Evolutionary conservation across 2,888 invertebrate genomes (phyloP).

Genomic region (Leptura quadrifasciata): DNA sequence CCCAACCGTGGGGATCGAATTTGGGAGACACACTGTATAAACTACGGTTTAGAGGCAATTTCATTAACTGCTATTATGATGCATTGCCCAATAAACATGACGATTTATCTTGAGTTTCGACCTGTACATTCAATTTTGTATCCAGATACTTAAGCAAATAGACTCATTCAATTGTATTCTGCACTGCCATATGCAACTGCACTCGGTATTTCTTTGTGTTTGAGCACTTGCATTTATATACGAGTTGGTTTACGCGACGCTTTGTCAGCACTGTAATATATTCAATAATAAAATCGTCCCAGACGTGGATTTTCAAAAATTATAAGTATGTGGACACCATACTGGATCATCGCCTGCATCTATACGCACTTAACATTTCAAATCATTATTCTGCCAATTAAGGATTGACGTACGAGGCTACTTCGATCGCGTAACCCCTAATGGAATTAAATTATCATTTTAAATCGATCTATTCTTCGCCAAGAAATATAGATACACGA

Average conservation of each 20-base stretch:
- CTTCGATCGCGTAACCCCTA: constrained; percentile 51
- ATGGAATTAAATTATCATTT: constrained; percentile 61
- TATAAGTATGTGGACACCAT: constrained; percentile 33
- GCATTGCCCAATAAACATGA: no score
- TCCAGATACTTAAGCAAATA: no score
- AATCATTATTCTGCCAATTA: constrained; percentile 58
- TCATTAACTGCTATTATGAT: no score
- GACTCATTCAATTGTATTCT: not conserved
- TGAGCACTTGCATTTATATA: not conserved
- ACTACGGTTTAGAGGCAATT: no score
- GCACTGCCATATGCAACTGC: not conserved
- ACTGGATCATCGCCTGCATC: constrained; percentile 47
- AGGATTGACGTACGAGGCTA: constrained; percentile 51
- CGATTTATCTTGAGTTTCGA: no score
- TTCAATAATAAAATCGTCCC: not conserved
- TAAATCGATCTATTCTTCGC: constrained; percentile 56
- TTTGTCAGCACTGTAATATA: not conserved
- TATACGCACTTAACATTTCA: constrained; percentile 38
- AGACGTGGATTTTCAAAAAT: not conserved
- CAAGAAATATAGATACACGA: constrained; percentile 59
- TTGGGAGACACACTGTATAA: no score
- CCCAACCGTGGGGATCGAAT: no score
- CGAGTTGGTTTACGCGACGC: not conserved
- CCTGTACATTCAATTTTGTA: no score
- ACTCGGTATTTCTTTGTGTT: not conserved